phyloP scores from a whole-genome alignment of 37 sponge, comb jelly and placozoan genomes.

The Trichoplax adhaerens region DNA sequence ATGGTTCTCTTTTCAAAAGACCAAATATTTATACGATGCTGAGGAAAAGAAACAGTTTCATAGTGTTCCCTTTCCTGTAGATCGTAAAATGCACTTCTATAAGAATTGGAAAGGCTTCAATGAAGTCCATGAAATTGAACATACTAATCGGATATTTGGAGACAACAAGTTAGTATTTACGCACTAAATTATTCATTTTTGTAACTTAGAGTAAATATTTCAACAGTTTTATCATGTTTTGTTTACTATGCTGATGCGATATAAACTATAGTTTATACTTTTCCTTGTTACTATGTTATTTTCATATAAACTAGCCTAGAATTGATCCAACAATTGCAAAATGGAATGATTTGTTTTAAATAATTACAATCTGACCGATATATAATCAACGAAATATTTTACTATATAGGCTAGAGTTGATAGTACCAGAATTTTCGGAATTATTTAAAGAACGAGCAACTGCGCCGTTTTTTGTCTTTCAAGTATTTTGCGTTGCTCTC shows the following conservation, averaged over 20 bases:
- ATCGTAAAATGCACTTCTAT: conserved; percentile 16
- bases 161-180: conserved; percentile 29
- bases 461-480: conserved; percentile 98
- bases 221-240: too few relatives aligned
- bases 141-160: conserved; percentile 36
- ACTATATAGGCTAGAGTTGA: conserved; percentile 34
- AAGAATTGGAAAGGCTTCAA: conserved; percentile 21
- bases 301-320: too few relatives aligned
- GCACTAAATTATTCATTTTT: too few relatives aligned
- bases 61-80: conserved; percentile 38
- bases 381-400: too few relatives aligned
- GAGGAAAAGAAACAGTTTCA: conserved; percentile 22
- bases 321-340: too few relatives aligned
- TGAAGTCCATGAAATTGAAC: conserved; percentile 16
- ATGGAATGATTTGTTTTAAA: too few relatives aligned
- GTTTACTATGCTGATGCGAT: too few relatives aligned
- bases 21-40: conserved; percentile 44
- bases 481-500: conserved; percentile 92
- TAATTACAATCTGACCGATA: too few relatives aligned
- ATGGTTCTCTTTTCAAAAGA: conserved; percentile 89
- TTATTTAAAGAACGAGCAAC: conserved; percentile 84
- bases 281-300: too few relatives aligned
- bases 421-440: conserved; percentile 56
- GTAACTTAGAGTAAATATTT: too few relatives aligned
- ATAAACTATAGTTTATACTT: too few relatives aligned